phyloP scores from a whole-genome alignment of 2,797 vertebrate genomes.

The Pipistrellus pygmaeus region DNA sequence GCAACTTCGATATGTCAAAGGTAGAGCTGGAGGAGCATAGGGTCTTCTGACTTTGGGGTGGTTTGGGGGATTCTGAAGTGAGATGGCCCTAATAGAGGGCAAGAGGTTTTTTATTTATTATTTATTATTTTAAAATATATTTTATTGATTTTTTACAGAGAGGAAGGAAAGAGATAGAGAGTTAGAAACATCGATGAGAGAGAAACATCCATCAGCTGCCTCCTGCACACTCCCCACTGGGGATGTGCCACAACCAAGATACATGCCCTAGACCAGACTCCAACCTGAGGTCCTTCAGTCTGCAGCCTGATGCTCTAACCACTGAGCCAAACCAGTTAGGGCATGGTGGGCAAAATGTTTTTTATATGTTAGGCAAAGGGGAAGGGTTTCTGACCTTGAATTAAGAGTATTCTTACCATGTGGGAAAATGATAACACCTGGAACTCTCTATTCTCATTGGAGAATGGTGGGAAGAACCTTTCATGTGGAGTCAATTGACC shows the following conservation, averaged over 20 bases:
- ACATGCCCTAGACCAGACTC: no score
- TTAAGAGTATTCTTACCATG: not conserved
- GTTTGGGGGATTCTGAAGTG: not conserved
- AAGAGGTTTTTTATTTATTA: not conserved
- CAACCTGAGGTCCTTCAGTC: no score
- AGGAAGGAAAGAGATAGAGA: no score
- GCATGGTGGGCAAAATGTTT: no score
- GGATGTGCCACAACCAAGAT: no score
- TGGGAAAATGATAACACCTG: not conserved
- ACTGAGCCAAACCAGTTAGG: no score
- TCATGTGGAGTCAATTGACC: not conserved
- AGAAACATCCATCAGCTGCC: no score
- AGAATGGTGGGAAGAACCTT: not conserved
- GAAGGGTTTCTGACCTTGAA: not conserved
- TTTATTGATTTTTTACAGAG: no score
- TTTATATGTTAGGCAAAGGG: not conserved
- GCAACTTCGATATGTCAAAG: not conserved
- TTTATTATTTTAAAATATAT: no score
- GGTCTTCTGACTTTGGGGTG: not conserved
- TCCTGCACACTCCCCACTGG: no score
- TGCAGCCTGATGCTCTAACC: no score
- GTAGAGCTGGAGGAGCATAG: not conserved
- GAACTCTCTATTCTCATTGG: not conserved
- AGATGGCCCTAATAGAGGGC: rapidly evolving
- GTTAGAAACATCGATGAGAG: no score